Base-by-base conservation (phyloP, 2,113 vertebrate genomes). In the Loxodonta africana region DNA sequence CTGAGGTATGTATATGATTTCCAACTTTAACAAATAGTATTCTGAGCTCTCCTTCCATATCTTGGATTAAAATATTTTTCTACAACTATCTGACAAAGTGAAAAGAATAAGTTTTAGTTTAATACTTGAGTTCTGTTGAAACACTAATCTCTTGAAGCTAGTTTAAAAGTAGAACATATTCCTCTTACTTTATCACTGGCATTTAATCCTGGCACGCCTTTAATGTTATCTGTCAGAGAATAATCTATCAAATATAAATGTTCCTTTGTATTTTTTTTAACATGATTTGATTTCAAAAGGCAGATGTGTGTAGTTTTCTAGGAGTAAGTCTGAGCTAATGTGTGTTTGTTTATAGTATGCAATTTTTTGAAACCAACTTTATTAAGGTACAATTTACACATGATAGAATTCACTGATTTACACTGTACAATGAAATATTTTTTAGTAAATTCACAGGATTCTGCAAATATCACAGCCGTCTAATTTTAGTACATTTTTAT, bases 231-330 rank as follows among this genome's bases (percentile, higher is more conserved):
- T 77, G 17, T 51, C 14, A 87, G 17, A n/a, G 33, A 87, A 53
- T 93, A 51, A 51, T n/a, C 74, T 83, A 33, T 86, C 65, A 63
- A 63, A 94, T 85, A 37, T 57, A 74, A 57, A 41, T 73, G 69
- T 77, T 78, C 14, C 78, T 91, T 91, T 51, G 18, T 94, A 46
- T 92, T 77, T 62, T 51, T 48, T 48, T 83, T 88, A 94, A 78
- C 62, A 80, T 62, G 51, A n/a, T 63, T 51, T 74, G 25, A 71
- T 77, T 91, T 83, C 77, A 62, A 37, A 91, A 62, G 18, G 23
- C 11, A 71, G 10, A 88, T 96, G 25, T 83, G 1, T 28, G 6
- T 91, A 44, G 20, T 63, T 83, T 87, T 89, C 18, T 86, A 25
- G 14, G 17, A 74, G 81, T 86, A 74, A 21, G 23, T 28, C 76